A percentile compares a stretch with the other conserved stretches of the same genome.
These are phyloP conservation scores for Leptoteleia sp. DNA, from an alignment of 1,140 invertebrate genomes.

Conservation along the genomic window DNA sequence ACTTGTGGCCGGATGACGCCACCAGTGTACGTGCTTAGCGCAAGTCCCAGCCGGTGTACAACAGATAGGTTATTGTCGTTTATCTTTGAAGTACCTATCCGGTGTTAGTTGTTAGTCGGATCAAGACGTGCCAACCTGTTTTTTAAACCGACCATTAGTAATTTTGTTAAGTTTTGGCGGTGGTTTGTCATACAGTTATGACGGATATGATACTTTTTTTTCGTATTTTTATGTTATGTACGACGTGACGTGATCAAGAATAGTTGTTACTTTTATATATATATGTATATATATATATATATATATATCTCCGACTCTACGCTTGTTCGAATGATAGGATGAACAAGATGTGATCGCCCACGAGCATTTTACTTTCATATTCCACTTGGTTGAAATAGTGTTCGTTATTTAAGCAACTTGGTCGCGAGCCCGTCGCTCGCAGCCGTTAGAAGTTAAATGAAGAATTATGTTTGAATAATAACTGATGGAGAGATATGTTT, in stretches of 20 bases:
- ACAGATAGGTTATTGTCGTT: slow-evolving; percentile 72
- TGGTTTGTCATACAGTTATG: slow-evolving; percentile 62
- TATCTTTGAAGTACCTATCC: slow-evolving; percentile 76
- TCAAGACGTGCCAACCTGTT: slow-evolving; percentile 78
- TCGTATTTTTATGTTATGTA: slow-evolving; percentile 34
- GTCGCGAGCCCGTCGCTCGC: slow-evolving; percentile 10
- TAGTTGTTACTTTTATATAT: no score
- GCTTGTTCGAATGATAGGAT: slow-evolving; percentile 51
- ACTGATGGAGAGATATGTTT: slow-evolving; percentile 57
- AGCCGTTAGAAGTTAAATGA: slow-evolving; percentile 41
- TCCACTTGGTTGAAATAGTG: slow-evolving; percentile 46
- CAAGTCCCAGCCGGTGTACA: slow-evolving; percentile 71
- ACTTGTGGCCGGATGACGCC: slow-evolving; percentile 58
- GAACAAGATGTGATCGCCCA: slow-evolving; percentile 39
- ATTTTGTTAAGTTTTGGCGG: slow-evolving; percentile 60
- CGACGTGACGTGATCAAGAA: slow-evolving; percentile 50
- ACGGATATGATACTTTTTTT: slow-evolving; percentile 36
- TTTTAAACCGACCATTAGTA: slow-evolving; percentile 74
- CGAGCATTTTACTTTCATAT: slow-evolving; percentile 40
- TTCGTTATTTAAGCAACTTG: slow-evolving; percentile 26
- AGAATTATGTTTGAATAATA: slow-evolving; percentile 52
- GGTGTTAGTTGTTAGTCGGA: slow-evolving; percentile 78
- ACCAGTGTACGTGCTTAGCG: slow-evolving; percentile 65
- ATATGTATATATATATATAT: no score
- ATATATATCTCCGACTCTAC: slow-evolving; percentile 37